Base-by-base conservation (phyloP, 2,113 vertebrate species). In the Psittacula cyanocephala region DNA sequence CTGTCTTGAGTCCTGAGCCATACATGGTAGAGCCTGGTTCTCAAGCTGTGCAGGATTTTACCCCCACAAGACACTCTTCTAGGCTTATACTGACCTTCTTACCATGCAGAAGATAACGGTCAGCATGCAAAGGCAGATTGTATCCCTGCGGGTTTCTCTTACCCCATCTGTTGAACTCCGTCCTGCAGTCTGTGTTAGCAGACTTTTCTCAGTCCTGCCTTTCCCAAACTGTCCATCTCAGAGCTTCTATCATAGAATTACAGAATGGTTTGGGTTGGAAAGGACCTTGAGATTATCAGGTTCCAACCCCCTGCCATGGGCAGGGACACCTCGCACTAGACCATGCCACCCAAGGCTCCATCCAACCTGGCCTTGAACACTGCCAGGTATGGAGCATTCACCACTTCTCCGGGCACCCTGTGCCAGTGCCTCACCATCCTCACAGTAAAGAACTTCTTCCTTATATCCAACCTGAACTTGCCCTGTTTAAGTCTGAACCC, bases 1-100 rank as follows among this genome's bases (percentile, higher is more conserved):
- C 6, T 12, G 6, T 25, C 47, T 44, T 19, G 12, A 68, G 12
- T 18, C 24, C 52, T 71, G 17, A 78, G 13, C 10, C 43, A 64
- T 47, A 4, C 16, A 11, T 3, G 12, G 17, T 57, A n/a, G 53
- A 88, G 18, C 25, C 41, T 46, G 55, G 25, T 23, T 17, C 19
- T 72, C 46, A 77, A 60, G 7, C 18, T 47, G 12, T 29, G 25
- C 2, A 43, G 13, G 50, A 35, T 25, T 13, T 60, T 46, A 35
- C 2, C 6, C 5, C 6, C 1, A 4, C 35, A 67, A 23, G 50
- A 13, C 5, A 17, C 3, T 8, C 8, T 22, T 47, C 7, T 53
- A 65, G 25, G 18, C 5, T 64, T 16, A 50, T 25, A 74, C 9
- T 9, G 23, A 43, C 35, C 60, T 88, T 60, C 80, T 68, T 20